Evolutionary conservation across 2,888 invertebrate genomes (phyloP).

Genomic region (Folsomia manolachei): DNA sequence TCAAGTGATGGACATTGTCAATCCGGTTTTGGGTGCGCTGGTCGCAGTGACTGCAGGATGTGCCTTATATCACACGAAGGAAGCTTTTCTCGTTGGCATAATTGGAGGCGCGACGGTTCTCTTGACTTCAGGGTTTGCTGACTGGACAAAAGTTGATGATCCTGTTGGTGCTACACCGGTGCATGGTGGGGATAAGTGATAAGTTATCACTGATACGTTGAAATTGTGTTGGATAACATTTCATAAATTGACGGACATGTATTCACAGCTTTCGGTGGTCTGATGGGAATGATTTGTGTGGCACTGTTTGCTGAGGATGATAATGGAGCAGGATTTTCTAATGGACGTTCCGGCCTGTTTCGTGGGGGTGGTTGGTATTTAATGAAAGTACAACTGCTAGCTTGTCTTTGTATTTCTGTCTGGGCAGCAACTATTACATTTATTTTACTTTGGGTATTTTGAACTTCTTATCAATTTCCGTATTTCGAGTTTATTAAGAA

Average conservation of each 20-base stretch:
- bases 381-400: conserved; percentile 55
- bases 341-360: conserved; percentile 54
- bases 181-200: no score
- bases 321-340: conserved; percentile 53
- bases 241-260: conserved; percentile 31
- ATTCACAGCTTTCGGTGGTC: conserved; percentile 52
- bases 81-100: conserved; percentile 55
- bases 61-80: conserved; percentile 54
- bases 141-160: conserved; percentile 55
- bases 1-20: conserved; percentile 54
- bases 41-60: conserved; percentile 53
- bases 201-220: no score
- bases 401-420: conserved; percentile 52
- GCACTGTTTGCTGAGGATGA: conserved; percentile 55
- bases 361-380: conserved; percentile 55
- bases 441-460: conserved; percentile 53
- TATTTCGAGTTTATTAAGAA: no score
- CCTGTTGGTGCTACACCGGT: conserved; percentile 57
- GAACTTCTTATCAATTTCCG: no score
- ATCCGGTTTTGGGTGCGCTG: conserved; percentile 56
- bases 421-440: conserved; percentile 55
- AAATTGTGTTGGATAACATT: neutral
- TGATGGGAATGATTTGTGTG: conserved; percentile 56
- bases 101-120: conserved; percentile 54
- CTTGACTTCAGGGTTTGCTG: conserved; percentile 52